Base-by-base conservation (phyloP, 2,113 vertebrate genomes). In the Siphamia tubifer region DNA sequence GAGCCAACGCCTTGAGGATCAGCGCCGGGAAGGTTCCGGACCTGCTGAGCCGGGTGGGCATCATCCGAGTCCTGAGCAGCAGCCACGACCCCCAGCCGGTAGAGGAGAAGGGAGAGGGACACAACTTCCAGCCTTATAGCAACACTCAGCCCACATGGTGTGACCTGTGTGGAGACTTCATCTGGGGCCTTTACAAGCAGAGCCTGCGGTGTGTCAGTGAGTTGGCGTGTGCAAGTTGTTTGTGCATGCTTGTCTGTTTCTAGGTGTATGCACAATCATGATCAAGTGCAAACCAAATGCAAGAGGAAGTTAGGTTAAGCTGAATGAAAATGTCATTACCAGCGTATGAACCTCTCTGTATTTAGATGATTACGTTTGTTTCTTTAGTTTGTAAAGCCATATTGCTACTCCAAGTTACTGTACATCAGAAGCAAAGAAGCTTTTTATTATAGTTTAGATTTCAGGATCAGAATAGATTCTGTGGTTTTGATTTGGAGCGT, bases 141-240 rank as follows among this genome's bases (percentile, higher is more conserved):
- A 93, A 95, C 52, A 89, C 92, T 30, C 94, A 94, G 63, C 93
- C 94, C 32, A 95, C 94, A 36, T 99, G 96, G 96, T 99, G 97
- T 47, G 97, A 99, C 84, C 93, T 97, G 79, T 98, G 97, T 61
- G 97, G 97, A 4, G 96, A 98, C 52, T 98, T 98, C 89, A 95
- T 99, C 87, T 99, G 97, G 97, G 97, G 97, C 31, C 87, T 97
- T 38, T 96, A 96, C 92, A 95, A 94, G 80, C 97, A 96, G 91
- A 95, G 94, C 57, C 94, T 99, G 76, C 96, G 95, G 75, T 99
- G 97, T 88, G 77, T 88, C 82, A 88, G 97, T 99, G 92, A 95
- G 94, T 90, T 3, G 20, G 19, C 47, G 30, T 42, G 34, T 7
- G 10, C 64, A 28, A 24, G 35, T 3, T 30, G 8, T 38, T 20